These are phyloP conservation scores for Ceratina japonica DNA, from an alignment of 1,140 invertebrate genomes.

Conservation along the genomic window DNA sequence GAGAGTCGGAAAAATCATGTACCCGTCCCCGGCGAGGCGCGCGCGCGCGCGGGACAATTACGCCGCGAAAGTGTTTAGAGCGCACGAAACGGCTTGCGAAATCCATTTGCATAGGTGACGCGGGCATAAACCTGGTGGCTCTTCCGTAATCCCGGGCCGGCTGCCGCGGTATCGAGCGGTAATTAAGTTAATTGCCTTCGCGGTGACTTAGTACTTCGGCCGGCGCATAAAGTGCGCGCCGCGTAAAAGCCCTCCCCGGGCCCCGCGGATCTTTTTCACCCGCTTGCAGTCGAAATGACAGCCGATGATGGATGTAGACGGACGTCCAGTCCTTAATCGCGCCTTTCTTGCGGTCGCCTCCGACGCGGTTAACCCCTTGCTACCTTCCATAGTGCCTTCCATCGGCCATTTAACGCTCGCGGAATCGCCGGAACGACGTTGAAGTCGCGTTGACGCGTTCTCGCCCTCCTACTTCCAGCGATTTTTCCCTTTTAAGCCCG, in stretches of 20 bases:
- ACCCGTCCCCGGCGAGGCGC: not conserved
- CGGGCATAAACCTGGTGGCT: constrained; percentile 46
- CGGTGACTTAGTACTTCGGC: constrained; percentile 52
- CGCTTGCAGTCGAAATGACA: constrained; percentile 45
- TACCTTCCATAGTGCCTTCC: too few relatives aligned
- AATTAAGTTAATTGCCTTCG: constrained; percentile 67
- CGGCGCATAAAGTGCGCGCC: constrained; percentile 31
- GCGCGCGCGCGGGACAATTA: constrained; percentile 26
- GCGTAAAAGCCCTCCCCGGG: not conserved
- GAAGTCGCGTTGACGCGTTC: not conserved
- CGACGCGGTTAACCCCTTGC: not conserved
- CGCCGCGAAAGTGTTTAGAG: not conserved
- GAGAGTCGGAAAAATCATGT: not conserved
- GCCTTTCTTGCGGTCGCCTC: constrained; percentile 21
- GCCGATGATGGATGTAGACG: constrained; percentile 62
- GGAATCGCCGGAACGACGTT: constrained; percentile 4
- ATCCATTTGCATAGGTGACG: constrained; percentile 42
- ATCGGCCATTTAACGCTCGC: constrained; percentile 37
- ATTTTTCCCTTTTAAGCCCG: not conserved
- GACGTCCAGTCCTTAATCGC: constrained; percentile 48
- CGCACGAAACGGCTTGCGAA: constrained; percentile 27
- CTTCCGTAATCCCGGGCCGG: constrained; percentile 43
- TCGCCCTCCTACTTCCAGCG: not conserved
- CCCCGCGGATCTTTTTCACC: constrained; percentile 24
- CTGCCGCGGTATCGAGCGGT: constrained; percentile 55